phyloP scores from a whole-genome alignment of 1,140 invertebrate species.

The Dolichoris vasculosae region DNA sequence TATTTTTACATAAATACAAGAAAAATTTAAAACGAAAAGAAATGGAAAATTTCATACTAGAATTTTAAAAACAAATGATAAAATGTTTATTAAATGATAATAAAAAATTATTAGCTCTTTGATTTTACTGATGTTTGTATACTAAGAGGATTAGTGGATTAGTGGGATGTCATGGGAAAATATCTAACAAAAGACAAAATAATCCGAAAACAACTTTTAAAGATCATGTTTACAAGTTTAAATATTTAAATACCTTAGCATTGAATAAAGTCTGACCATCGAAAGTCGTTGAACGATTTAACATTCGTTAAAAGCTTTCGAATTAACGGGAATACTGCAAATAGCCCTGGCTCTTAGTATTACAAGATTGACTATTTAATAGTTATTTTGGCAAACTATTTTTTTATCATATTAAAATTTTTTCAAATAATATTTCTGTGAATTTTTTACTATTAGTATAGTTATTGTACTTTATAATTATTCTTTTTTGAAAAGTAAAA shows the following conservation, averaged over 20 bases:
- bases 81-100: no score
- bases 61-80: no score
- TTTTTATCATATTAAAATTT: no score
- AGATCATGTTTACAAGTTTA: neutral
- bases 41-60: no score
- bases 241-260: neutral
- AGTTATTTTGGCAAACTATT: neutral
- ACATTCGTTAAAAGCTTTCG: neutral
- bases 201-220: neutral
- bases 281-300: neutral
- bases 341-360: neutral
- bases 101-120: neutral
- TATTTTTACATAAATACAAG: no score
- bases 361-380: neutral
- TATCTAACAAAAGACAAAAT: conserved; percentile 5
- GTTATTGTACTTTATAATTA: no score
- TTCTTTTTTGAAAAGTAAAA: no score
- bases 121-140: neutral
- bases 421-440: no score
- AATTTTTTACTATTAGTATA: no score
- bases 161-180: conserved; percentile 11
- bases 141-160: conserved; percentile 57
- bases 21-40: no score
- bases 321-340: neutral
- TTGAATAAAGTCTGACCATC: neutral